Percentiles rank a stretch among this genome's conserved stretches.
Evolutionary conservation across 2,113 vertebrate species (phyloP).

Genomic region (Hippocampus mohnikei): DNA sequence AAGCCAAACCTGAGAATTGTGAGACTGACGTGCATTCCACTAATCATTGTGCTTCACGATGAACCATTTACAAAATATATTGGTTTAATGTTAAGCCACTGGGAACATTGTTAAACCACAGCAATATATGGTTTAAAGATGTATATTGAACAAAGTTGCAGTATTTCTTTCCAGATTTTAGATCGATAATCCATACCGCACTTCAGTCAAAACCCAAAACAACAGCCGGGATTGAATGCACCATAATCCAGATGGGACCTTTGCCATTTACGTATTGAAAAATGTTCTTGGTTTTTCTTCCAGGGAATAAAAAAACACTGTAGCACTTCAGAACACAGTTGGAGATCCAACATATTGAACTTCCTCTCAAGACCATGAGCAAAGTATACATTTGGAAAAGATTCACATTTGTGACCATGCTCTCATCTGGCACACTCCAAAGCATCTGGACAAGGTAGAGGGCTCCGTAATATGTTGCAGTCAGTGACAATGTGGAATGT

Average conservation of each 20-base stretch:
- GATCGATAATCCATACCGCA: neutral
- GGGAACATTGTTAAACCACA: neutral
- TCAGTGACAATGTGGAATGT: constrained; percentile 10
- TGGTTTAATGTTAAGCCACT: too few species aligned
- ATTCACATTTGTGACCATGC: neutral
- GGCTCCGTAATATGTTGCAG: constrained; percentile 9
- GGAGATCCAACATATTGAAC: neutral
- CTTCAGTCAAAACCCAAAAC: neutral
- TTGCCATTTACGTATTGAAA: neutral
- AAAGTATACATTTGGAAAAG: constrained; percentile 5
- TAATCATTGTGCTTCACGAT: neutral
- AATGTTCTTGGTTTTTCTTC: neutral
- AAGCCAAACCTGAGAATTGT: too few species aligned
- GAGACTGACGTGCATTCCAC: too few species aligned
- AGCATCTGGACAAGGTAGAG: neutral
- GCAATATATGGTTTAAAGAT: neutral
- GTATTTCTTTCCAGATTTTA: too few species aligned
- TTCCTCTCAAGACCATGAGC: neutral
- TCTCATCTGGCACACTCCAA: neutral
- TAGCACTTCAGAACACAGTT: neutral
- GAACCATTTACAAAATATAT: neutral
- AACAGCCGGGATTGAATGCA: neutral
- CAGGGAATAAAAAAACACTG: neutral
- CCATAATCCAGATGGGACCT: neutral
- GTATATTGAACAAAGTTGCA: too few species aligned